These are phyloP conservation scores for Coptodon rendalli DNA, from an alignment of 2,113 vertebrate genomes.

Conservation along the genomic window DNA sequence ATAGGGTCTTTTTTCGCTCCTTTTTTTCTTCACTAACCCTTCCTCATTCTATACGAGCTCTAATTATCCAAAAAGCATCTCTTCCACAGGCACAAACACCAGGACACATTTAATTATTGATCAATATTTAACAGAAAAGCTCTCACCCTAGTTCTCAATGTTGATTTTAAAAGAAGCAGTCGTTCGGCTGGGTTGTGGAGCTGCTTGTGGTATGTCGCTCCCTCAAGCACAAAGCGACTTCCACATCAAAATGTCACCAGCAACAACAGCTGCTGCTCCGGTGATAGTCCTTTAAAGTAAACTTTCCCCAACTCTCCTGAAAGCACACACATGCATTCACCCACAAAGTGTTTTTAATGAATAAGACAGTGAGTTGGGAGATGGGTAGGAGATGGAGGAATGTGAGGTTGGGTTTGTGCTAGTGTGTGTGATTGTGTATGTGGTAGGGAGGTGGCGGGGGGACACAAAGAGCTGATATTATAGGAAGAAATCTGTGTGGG, in stretches of 20 bases:
- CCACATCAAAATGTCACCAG: slow-evolving; percentile 60
- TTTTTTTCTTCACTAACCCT: background rate
- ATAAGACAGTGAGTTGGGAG: background rate
- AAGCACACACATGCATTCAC: background rate
- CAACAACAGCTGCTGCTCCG: slow-evolving; percentile 61
- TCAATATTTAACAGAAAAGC: slow-evolving; percentile 7
- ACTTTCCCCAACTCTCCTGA: slow-evolving; percentile 58
- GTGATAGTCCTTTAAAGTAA: slow-evolving; percentile 62
- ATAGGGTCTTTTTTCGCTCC: background rate
- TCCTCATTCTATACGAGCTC: background rate
- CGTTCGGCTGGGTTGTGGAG: background rate
- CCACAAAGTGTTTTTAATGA: slow-evolving; percentile 40
- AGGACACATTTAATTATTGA: slow-evolving; percentile 40
- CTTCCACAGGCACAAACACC: slow-evolving; percentile 1
- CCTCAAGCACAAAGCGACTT: slow-evolving; percentile 53
- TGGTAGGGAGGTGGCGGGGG: background rate
- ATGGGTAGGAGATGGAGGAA: background rate
- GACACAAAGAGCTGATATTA: slow-evolving; percentile 54
- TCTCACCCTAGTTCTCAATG: background rate
- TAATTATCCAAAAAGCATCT: slow-evolving; percentile 28
- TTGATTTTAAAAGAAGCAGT: background rate
- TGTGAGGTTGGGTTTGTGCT: background rate
- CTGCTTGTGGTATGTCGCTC: slow-evolving; percentile 31
- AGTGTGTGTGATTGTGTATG: background rate
- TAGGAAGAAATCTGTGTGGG: slow-evolving; percentile 49